Percentiles rank a stretch among this genome's conserved stretches.
phyloP scores from a whole-genome alignment of 2,113 vertebrate species.

The Prunella himalayana region DNA sequence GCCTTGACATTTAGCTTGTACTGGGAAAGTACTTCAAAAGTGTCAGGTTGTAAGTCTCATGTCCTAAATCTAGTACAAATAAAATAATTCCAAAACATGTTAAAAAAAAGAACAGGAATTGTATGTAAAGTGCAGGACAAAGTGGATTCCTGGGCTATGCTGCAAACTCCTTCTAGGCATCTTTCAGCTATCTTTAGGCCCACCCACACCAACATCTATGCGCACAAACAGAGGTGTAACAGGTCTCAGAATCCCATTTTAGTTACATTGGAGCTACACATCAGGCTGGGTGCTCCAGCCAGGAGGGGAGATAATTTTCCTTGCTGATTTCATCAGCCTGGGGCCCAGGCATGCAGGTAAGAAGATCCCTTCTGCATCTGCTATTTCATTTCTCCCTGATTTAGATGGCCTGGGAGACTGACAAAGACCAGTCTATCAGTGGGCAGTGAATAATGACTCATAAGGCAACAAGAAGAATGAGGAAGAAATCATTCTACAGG shows the following conservation, averaged over 20 bases:
- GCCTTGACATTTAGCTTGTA: neutral
- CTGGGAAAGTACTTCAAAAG: neutral
- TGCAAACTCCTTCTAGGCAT: neutral
- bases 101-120: neutral
- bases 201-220: neutral
- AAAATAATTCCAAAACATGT: neutral
- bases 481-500: neutral
- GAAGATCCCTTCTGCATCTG: neutral
- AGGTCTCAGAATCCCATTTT: neutral
- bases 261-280: neutral
- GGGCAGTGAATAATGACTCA: neutral
- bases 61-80: neutral
- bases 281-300: neutral
- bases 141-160: neutral
- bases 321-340: neutral
- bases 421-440: neutral
- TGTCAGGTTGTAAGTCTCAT: neutral
- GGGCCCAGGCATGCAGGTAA: accelerated
- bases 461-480: neutral
- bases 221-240: neutral
- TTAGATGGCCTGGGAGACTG: neutral
- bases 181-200: neutral
- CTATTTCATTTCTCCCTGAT: neutral
- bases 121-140: neutral
- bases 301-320: neutral